These are phyloP conservation scores for Oreochromis mossambicus DNA, from an alignment of 2,797 vertebrate species.

Conservation along the genomic window DNA sequence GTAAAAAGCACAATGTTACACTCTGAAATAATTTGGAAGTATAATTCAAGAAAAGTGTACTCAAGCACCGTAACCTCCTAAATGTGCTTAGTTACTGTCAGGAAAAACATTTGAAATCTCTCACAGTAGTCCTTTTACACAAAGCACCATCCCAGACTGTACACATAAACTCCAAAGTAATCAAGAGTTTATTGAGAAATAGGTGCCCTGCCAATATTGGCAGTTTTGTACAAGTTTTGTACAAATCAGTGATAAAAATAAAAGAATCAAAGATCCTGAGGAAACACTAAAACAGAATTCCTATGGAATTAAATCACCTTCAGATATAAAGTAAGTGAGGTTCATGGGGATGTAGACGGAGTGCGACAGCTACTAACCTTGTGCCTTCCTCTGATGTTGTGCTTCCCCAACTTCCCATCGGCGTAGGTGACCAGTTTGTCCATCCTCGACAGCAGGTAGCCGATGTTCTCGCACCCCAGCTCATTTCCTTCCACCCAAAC, in stretches of 20 bases:
- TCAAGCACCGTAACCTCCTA: background rate
- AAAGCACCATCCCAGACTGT: background rate
- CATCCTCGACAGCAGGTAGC: background rate
- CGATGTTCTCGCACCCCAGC: background rate
- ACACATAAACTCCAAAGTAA: background rate
- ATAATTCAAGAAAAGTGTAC: background rate
- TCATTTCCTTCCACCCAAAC: background rate
- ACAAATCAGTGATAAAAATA: background rate
- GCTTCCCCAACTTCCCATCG: background rate
- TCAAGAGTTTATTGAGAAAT: background rate
- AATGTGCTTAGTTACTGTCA: background rate
- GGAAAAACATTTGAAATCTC: background rate
- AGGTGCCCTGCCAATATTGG: background rate
- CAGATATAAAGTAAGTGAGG: background rate
- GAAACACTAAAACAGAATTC: background rate
- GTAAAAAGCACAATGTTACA: background rate
- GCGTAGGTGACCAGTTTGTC: background rate
- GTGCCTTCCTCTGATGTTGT: background rate
- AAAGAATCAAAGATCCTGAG: background rate
- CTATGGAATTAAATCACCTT: background rate
- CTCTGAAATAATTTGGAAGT: background rate
- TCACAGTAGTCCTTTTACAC: background rate
- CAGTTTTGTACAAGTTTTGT: background rate
- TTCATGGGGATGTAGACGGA: background rate
- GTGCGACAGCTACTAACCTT: background rate